A percentile compares a stretch with the other conserved stretches of the same genome.
These are phyloP conservation scores for Cinclus cinclus DNA, from an alignment of 2,113 vertebrate genomes.

Conservation along the genomic window DNA sequence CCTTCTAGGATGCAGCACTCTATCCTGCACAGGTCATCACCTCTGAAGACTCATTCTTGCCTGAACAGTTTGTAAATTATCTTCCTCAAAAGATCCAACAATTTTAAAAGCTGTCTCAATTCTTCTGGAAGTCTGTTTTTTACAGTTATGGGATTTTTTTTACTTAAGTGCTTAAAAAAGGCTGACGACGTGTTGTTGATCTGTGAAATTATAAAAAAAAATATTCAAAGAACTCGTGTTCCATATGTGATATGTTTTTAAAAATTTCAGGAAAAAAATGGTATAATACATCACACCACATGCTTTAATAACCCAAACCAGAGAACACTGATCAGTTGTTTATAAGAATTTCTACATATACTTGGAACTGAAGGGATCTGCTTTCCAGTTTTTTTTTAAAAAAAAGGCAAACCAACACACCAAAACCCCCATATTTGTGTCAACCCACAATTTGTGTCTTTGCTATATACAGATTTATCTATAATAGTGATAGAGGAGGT, in stretches of 20 bases:
- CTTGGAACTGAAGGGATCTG: background rate
- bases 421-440: background rate
- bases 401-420: background rate
- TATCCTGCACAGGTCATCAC: background rate
- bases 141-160: fast-evolving
- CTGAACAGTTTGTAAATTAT: background rate
- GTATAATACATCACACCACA: background rate
- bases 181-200: background rate
- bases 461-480: background rate
- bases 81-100: background rate
- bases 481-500: background rate
- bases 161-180: background rate
- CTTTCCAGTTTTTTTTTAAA: too few species aligned
- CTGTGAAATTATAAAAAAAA: background rate
- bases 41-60: background rate
- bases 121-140: background rate
- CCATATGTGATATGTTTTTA: background rate
- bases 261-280: background rate
- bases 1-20: background rate
- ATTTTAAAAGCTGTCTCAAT: background rate
- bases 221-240: background rate
- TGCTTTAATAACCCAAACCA: background rate
- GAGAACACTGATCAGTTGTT: background rate
- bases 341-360: background rate
- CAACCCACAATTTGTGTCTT: background rate